A percentile compares a stretch with the other conserved stretches of the same genome.
These are phyloP conservation scores for Pissodes strobi DNA, from an alignment of 1,140 invertebrate genomes.

Conservation along the genomic window DNA sequence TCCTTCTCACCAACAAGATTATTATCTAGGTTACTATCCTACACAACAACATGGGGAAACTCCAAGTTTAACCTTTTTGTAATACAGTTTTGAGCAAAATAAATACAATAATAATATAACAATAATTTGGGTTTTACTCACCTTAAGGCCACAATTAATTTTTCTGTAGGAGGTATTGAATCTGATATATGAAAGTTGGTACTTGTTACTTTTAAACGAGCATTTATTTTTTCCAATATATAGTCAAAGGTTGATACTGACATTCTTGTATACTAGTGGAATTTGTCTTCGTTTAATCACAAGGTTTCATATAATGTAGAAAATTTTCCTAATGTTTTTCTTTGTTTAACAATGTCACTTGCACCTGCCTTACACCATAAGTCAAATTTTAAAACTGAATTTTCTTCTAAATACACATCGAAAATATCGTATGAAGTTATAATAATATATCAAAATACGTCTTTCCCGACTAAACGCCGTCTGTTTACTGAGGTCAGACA, in stretches of 20 bases:
- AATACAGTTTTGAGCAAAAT: not conserved
- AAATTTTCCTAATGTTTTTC: slow-evolving; percentile 8
- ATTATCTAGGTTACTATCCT: not conserved
- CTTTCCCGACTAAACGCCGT: not conserved
- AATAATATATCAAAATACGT: not conserved
- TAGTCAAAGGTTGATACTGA: slow-evolving; percentile 8
- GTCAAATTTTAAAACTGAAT: slow-evolving; percentile 7
- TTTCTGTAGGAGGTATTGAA: slow-evolving; percentile 1
- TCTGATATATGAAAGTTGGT: slow-evolving; percentile 5
- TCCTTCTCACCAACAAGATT: not conserved
- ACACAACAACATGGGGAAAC: not conserved
- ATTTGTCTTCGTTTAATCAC: too few species aligned
- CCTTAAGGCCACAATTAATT: too few species aligned
- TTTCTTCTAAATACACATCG: slow-evolving; percentile 3
- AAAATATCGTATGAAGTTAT: slow-evolving; percentile 4
- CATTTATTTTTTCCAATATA: slow-evolving; percentile 5
- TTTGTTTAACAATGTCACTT: too few species aligned
- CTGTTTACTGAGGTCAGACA: slow-evolving; percentile 3
- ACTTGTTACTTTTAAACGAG: slow-evolving; percentile 1
- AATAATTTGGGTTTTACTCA: not conserved
- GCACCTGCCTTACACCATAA: not conserved
- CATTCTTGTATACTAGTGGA: slow-evolving; percentile 9
- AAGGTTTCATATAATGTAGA: slow-evolving; percentile 5
- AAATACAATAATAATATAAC: not conserved
- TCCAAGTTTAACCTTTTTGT: slow-evolving; percentile 6